Evolutionary conservation across 2,888 invertebrate genomes (phyloP).

Genomic region (Meteorus colon): DNA sequence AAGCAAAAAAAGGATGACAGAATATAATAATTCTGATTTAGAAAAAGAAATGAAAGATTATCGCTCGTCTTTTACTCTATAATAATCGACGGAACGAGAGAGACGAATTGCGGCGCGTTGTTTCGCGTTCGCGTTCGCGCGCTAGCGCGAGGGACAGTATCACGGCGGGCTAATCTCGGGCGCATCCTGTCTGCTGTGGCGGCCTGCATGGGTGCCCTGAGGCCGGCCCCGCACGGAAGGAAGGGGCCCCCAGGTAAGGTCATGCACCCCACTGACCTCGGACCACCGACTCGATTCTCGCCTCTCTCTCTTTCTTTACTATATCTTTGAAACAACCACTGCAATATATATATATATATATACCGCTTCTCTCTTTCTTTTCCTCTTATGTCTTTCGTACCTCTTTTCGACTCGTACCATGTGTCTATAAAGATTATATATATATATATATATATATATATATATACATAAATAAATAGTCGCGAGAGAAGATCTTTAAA

Average conservation of each 20-base stretch:
- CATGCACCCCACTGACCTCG: constrained; percentile 73
- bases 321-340: constrained; percentile 20
- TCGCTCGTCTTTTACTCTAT: not conserved
- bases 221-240: constrained; percentile 63
- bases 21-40: not conserved
- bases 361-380: constrained; percentile 7
- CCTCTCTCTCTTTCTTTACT: constrained; percentile 36
- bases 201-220: constrained; percentile 51
- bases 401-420: constrained; percentile 15
- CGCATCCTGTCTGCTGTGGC: constrained; percentile 67
- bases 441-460: not conserved
- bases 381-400: constrained; percentile 45
- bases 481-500: constrained; percentile 20
- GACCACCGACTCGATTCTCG: constrained; percentile 65
- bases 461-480: not conserved
- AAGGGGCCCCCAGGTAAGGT: constrained; percentile 72
- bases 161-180: constrained; percentile 69
- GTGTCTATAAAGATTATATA: constrained; percentile 13
- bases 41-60: constrained; percentile 5
- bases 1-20: not conserved
- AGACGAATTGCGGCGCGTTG: constrained; percentile 22
- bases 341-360: not conserved
- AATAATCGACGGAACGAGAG: constrained; percentile 2
- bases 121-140: constrained; percentile 39
- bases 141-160: constrained; percentile 65